Base-by-base conservation (phyloP, 2,888 invertebrate genomes). In the Macropis europaea region DNA sequence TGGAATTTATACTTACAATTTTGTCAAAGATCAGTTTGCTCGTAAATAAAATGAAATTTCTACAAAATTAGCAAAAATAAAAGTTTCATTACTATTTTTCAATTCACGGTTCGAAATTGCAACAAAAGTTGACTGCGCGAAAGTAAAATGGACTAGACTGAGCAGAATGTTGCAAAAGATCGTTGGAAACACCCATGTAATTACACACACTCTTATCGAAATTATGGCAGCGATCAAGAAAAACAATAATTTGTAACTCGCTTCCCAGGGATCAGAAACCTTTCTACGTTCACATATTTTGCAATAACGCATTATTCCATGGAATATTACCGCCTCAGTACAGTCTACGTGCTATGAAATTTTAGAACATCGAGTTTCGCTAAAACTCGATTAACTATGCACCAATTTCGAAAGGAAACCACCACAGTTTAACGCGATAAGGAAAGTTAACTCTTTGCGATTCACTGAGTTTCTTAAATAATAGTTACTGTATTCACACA, bases 271-370 rank as follows among this genome's bases (percentile, higher is more conserved):
- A 34, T 60, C 24, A 24, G 11, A 4, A 34, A 17, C n/a, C 30
- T 26, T 13, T 45, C 17, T 36, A 13, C 13, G 7, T 22, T 47
- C 43, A 11, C n/a, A 50, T 15, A 6, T 53, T 61, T 72, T 50
- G 43, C 28, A 70, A 66, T n/a, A 30, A 24, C n/a, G 45, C 50
- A 50, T 69, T 61, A 70, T 64, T 36, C 24, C 7, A 9, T 38
- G 24, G 22, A 19, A 59, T 48, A 42, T 56, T 47, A 47, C 13
- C 28, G 22, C 17, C n/a, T 6, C n/a, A n/a, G 2, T 40, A 22
- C 48, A 5, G 32, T 53, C 17, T 40, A 30, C 42, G 15, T 26
- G 43, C 2, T 36, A 47, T 22, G 54, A 66, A 50, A 42, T 26
- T 47, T 36, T 48, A 32, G 50, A 34, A 38, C 15, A 26, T 17